These are phyloP conservation scores for Clistopyga incitator DNA, from an alignment of 2,888 invertebrate species.

Conservation along the genomic window DNA sequence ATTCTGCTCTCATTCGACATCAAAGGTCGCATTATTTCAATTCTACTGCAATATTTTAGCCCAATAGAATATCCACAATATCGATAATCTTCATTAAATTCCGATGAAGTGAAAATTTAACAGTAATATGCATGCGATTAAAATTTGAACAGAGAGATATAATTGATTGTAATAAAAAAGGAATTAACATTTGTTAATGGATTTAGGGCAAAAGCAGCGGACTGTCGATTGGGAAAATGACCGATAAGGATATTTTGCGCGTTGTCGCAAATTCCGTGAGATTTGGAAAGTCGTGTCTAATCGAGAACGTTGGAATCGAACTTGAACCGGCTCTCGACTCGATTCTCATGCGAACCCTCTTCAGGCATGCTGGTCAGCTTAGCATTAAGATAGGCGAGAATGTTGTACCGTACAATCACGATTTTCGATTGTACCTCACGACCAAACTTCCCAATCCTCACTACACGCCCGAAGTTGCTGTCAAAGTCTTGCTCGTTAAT, in stretches of 20 bases:
- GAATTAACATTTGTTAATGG: not conserved
- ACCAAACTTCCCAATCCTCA: slow-evolving; percentile 95
- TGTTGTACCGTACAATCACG: slow-evolving; percentile 91
- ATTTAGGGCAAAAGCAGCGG: slow-evolving; percentile 89
- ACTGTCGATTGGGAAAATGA: slow-evolving; percentile 89
- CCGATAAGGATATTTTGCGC: slow-evolving; percentile 89
- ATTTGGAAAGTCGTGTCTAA: slow-evolving; percentile 90
- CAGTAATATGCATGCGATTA: no score
- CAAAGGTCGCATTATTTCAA: no score
- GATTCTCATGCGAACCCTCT: slow-evolving; percentile 91
- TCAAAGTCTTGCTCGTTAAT: slow-evolving; percentile 94
- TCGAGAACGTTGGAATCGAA: slow-evolving; percentile 94
- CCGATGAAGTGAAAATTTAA: no score
- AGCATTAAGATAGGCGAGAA: slow-evolving; percentile 95
- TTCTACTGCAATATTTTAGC: no score
- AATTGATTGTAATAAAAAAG: no score
- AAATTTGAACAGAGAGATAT: no score
- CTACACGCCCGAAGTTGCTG: slow-evolving; percentile 94
- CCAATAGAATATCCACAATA: no score
- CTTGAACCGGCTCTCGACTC: slow-evolving; percentile 95
- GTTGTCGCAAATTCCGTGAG: slow-evolving; percentile 90
- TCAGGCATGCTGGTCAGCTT: slow-evolving; percentile 90
- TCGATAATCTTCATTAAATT: no score
- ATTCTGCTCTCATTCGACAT: no score
- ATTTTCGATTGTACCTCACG: slow-evolving; percentile 94